Evolutionary conservation across 2,797 vertebrate genomes (phyloP), one percentile per base, ranked within the genome.

Genomic region (Tenualosa ilisha): DNA sequence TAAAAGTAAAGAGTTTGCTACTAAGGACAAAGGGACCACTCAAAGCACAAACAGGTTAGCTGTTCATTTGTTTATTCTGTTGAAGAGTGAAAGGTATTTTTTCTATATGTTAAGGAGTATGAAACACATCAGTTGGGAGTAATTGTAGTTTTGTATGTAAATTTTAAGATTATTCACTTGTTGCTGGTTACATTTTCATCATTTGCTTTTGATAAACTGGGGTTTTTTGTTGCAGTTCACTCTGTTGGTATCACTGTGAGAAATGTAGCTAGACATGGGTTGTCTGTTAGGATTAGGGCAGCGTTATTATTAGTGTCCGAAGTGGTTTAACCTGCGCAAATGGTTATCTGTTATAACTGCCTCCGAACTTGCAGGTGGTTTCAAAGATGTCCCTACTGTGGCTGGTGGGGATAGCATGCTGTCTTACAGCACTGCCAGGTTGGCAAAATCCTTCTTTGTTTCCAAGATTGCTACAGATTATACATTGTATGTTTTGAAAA

Each of bases 401-500:
- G 88, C 53, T 91, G 84, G 61, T 54, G 82, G 92, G 86, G 86
- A 82, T 90, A 2, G 79, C 95, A 79, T 93, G 91, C 87, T 93
- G 90, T 81, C 56, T 94, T 15, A 46, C 87, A 85, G 83, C 93
- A 87, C 89, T 95, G 50, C 87, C 94, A 88, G 93, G 95, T 96
- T 15, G 88, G 92, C 86, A 1, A 63, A 63, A 9, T 61, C n/a
- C 59, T 24, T 8, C n/a, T 24, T 63, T 24, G 22, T 2, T 11
- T 3, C 59, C 1, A 24, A 63, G 6, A 24, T 63, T 9, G 7
- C 59, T 8, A n/a, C 3, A 24, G 56, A 54, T 54, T 54, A 63
- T 63, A 24, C n/a, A 63, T 3, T 22, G 20, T 22, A 22, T 22
- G 3, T 59, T 22, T 22, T 59, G 20, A 4, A 59, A 59, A 59